phyloP scores from a whole-genome alignment of 2,797 vertebrate genomes.

The Cephalopachus bancanus region DNA sequence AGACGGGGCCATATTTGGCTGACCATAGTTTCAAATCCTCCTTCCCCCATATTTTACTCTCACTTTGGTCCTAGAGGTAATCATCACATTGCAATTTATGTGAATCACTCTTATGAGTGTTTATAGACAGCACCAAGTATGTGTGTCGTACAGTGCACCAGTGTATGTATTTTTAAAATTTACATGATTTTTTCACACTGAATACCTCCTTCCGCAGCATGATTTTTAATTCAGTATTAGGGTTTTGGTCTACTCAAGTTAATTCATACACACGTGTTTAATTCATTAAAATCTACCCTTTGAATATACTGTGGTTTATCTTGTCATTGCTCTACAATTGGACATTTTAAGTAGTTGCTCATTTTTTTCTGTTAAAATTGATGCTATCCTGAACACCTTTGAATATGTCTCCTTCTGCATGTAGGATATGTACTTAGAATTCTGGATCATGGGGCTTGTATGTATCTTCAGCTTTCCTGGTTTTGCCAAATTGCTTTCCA shows the following conservation, averaged over 20 bases:
- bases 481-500: constrained; percentile 11
- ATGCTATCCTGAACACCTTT: background rate
- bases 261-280: background rate
- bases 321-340: background rate
- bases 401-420: background rate
- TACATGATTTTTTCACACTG: background rate
- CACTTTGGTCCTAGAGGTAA: no score
- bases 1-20: no score
- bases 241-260: background rate
- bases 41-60: no score
- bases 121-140: no score
- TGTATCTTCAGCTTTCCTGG: background rate
- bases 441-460: background rate
- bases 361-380: background rate
- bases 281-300: background rate
- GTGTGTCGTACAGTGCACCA: no score
- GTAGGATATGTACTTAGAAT: background rate
- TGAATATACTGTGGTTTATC: background rate
- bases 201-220: background rate
- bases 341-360: background rate
- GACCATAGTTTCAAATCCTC: no score
- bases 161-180: constrained; percentile 22
- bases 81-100: no score
- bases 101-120: no score
- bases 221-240: background rate